Conservation (phyloP, 2,797 vertebrate genomes). For the Semotilus atromaculatus region DNA sequence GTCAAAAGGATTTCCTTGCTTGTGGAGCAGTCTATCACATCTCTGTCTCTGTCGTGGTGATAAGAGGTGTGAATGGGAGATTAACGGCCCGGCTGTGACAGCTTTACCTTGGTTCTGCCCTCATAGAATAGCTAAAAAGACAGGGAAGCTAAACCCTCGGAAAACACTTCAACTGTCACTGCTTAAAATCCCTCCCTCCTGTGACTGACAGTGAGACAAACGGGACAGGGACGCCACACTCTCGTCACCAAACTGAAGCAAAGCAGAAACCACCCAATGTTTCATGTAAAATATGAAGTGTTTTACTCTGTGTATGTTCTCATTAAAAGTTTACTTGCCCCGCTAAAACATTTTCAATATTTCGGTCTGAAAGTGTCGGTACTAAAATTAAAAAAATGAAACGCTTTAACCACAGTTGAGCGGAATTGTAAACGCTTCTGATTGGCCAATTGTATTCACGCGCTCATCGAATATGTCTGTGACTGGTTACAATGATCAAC, state of each 20-base stretch:
- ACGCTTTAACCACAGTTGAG: too few species aligned
- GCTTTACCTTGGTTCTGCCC: conserved; percentile 63
- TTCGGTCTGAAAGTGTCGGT: not conserved
- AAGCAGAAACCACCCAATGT: conserved; percentile 5
- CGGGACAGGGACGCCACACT: conserved; percentile 8
- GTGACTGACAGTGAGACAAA: conserved; percentile 46
- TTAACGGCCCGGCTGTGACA: conserved; percentile 64
- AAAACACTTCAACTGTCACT: conserved; percentile 55
- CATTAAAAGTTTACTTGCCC: not conserved
- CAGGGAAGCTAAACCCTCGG: conserved; percentile 46
- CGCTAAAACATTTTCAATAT: not conserved
- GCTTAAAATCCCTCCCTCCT: conserved; percentile 47
- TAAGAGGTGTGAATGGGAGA: conserved; percentile 73
- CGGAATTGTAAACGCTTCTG: too few species aligned
- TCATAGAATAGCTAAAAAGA: conserved; percentile 59
- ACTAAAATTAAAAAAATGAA: too few species aligned
- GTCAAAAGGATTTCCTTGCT: conserved; percentile 71
- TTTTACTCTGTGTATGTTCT: not conserved
- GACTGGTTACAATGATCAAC: too few species aligned
- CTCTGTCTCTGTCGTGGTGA: conserved; percentile 69
- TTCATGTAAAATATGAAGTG: not conserved
- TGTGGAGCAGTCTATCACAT: conserved; percentile 66
- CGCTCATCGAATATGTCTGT: too few species aligned
- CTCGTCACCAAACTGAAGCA: not conserved
- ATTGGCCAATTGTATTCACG: too few species aligned